phyloP scores from a whole-genome alignment of 2,797 vertebrate species.

The Delichon dasypus region DNA sequence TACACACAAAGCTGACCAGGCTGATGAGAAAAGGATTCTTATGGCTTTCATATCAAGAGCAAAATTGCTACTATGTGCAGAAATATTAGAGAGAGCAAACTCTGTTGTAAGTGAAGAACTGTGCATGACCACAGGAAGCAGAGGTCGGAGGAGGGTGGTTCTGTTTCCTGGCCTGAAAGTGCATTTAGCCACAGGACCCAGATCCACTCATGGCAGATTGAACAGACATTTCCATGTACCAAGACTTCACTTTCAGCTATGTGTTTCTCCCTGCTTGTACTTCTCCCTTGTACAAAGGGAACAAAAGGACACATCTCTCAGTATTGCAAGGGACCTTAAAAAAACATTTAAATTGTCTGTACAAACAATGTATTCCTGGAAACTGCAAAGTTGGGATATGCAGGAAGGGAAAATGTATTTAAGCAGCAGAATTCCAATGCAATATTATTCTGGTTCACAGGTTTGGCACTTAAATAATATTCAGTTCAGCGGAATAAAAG shows the following conservation, averaged over 20 bases:
- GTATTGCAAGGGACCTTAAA: neutral
- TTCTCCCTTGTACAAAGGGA: neutral
- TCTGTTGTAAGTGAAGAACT: neutral
- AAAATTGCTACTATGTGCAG: neutral
- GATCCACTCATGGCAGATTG: neutral
- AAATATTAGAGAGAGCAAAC: neutral
- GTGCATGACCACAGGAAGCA: neutral
- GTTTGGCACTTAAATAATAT: neutral
- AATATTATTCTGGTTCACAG: neutral
- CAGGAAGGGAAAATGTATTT: neutral
- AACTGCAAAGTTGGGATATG: neutral
- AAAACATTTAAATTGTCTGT: neutral
- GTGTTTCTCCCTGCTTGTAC: neutral
- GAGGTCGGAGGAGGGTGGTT: rapidly evolving
- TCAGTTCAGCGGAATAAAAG: neutral
- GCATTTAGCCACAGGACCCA: neutral
- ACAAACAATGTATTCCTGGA: neutral
- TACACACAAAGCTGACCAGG: neutral
- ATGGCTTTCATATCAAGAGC: neutral
- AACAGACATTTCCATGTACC: neutral
- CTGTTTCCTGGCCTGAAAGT: neutral
- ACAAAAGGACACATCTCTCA: neutral
- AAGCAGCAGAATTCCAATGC: neutral
- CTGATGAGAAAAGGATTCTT: neutral
- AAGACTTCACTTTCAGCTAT: neutral